A percentile compares a stretch with the other conserved stretches of the same genome.
phyloP scores from a whole-genome alignment of 2,797 vertebrate genomes.

The Falco cherrug region DNA sequence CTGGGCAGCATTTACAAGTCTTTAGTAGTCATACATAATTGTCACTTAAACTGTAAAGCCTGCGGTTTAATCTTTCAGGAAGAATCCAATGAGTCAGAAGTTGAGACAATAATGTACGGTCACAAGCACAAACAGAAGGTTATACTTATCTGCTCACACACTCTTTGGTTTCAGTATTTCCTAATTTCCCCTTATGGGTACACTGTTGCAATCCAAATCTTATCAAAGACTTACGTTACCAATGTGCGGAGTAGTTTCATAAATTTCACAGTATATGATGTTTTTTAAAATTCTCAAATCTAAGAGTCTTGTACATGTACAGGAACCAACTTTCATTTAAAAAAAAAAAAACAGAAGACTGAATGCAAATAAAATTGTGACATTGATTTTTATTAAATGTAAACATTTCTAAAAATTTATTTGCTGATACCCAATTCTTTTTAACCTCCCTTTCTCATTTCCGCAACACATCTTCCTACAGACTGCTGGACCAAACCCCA shows the following conservation, averaged over 20 bases:
- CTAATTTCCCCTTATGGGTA: neutral
- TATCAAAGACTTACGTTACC: neutral
- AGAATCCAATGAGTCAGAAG: constrained; percentile 31
- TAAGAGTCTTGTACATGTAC: accelerated
- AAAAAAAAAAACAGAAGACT: neutral
- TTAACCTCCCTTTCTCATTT: neutral
- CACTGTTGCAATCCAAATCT: neutral
- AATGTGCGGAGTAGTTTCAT: neutral
- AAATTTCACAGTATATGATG: neutral
- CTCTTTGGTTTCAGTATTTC: neutral
- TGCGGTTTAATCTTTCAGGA: constrained; percentile 31
- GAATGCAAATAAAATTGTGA: neutral
- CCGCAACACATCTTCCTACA: neutral
- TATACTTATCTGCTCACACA: constrained; percentile 19
- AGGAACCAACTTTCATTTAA: neutral
- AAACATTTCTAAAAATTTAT: neutral
- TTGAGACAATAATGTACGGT: neutral
- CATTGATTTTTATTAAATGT: neutral
- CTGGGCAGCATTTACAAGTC: neutral
- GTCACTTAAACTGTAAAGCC: constrained; percentile 9
- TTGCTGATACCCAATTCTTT: neutral
- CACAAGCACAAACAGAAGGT: neutral
- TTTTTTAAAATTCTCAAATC: neutral
- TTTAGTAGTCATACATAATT: neutral
- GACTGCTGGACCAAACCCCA: neutral